phyloP scores from a whole-genome alignment of 2,888 invertebrate genomes.

The Ophraella communa region DNA sequence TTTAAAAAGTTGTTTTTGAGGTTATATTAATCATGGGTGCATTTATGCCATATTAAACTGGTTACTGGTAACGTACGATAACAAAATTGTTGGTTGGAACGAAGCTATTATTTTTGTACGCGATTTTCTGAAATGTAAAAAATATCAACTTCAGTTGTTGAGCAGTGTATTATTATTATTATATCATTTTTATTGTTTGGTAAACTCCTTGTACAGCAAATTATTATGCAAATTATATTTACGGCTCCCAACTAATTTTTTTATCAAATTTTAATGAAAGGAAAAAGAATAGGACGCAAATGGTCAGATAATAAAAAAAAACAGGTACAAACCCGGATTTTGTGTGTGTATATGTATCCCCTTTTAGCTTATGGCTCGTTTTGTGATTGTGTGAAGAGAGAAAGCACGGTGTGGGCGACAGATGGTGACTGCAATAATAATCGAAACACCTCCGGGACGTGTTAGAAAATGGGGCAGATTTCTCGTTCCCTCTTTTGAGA shows the following conservation, averaged over 20 bases:
- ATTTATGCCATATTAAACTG: too few species aligned
- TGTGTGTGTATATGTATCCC: constrained; percentile 8
- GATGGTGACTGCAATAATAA: constrained; percentile 57
- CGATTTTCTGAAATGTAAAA: too few species aligned
- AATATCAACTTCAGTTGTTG: too few species aligned
- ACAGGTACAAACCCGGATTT: constrained; percentile 33
- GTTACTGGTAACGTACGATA: too few species aligned
- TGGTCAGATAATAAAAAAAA: constrained; percentile 32
- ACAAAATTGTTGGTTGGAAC: too few species aligned
- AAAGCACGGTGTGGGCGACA: constrained; percentile 51
- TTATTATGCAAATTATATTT: neutral
- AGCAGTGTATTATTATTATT: too few species aligned
- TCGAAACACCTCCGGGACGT: constrained; percentile 57
- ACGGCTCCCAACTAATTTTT: neutral
- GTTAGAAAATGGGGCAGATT: constrained; percentile 48
- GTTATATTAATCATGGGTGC: too few species aligned
- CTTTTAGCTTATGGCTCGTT: neutral
- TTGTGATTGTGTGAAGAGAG: constrained; percentile 14
- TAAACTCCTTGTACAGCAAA: too few species aligned
- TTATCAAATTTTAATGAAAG: neutral
- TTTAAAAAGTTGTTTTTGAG: too few species aligned
- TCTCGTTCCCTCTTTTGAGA: constrained; percentile 1
- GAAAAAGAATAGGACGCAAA: neutral
- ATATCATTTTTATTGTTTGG: too few species aligned
- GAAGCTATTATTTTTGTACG: too few species aligned